phyloP scores from a whole-genome alignment of 2,797 vertebrate species.

The Girardinus metallicus region DNA sequence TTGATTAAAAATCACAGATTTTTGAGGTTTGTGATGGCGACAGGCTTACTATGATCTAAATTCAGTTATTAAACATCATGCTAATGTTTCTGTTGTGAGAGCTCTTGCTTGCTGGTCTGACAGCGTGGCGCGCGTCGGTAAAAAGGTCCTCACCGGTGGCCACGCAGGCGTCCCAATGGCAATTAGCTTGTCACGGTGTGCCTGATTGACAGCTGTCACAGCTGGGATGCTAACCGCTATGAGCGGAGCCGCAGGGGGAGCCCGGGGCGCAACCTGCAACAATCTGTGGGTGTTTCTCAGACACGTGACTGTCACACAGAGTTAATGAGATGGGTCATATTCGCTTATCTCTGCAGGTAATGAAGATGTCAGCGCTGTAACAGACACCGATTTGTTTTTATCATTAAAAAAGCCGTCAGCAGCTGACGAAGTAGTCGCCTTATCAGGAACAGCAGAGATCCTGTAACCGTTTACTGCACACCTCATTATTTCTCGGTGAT shows the following conservation, averaged over 20 bases:
- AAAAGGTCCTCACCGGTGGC: constrained; percentile 62
- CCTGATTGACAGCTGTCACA: constrained; percentile 71
- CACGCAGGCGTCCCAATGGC: constrained; percentile 64
- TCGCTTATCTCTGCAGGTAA: constrained; percentile 17
- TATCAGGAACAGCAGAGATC: constrained; percentile 1
- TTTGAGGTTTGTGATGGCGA: too few species aligned
- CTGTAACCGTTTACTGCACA: neutral
- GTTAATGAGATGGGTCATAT: constrained; percentile 28
- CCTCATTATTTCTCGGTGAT: constrained; percentile 1
- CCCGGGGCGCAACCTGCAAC: constrained; percentile 17
- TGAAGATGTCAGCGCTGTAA: constrained; percentile 6
- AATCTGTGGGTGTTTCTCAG: constrained; percentile 14
- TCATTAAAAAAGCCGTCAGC: constrained; percentile 29
- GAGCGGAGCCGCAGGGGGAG: constrained; percentile 8
- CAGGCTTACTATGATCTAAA: neutral
- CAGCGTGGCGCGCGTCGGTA: constrained; percentile 53
- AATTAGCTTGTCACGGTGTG: constrained; percentile 63
- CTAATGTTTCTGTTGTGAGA: constrained; percentile 24
- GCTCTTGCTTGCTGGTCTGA: constrained; percentile 39
- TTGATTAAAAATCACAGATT: too few species aligned
- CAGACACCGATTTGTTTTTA: constrained; percentile 10
- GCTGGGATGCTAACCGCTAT: constrained; percentile 51
- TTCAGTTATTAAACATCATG: neutral
- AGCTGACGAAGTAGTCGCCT: neutral
- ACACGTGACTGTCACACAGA: constrained; percentile 29